Percentiles rank a stretch among this genome's conserved stretches.
These are phyloP conservation scores for Drosophila falleni DNA, from an alignment of 2,888 invertebrate species.

Conservation along the genomic window DNA sequence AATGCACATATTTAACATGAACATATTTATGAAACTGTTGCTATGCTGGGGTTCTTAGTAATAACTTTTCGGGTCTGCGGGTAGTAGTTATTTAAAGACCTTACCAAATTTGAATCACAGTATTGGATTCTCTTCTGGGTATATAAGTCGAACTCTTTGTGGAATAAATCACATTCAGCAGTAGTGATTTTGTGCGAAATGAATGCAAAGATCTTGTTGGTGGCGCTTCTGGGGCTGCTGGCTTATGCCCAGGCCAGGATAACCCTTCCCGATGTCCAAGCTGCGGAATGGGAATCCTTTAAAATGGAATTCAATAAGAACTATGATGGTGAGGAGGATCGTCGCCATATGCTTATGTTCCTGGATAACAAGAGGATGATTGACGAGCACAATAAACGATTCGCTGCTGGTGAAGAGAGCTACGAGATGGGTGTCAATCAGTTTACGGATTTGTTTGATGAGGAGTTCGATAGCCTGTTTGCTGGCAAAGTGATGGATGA, in stretches of 20 bases:
- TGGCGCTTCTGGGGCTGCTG: conserved; percentile 21
- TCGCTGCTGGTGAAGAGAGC: conserved; percentile 19
- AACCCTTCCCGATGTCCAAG: conserved; percentile 7
- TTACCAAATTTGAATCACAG: conserved; percentile 13
- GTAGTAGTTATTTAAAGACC: neutral
- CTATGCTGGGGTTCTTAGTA: too few species aligned
- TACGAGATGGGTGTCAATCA: conserved; percentile 41
- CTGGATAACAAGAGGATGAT: conserved; percentile 26
- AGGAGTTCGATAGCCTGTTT: conserved; percentile 20
- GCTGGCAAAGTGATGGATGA: neutral
- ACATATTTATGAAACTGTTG: too few species aligned
- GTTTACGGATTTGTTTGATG: conserved; percentile 9
- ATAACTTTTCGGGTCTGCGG: too few species aligned
- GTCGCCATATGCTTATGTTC: conserved; percentile 10
- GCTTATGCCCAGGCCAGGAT: conserved; percentile 15
- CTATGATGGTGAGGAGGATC: conserved; percentile 12
- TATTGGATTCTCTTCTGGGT: neutral
- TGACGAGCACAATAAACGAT: conserved; percentile 34
- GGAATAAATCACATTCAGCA: neutral
- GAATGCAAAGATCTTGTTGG: conserved; percentile 11
- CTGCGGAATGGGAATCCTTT: conserved; percentile 24
- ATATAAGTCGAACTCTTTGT: conserved; percentile 8
- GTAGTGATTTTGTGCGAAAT: conserved; percentile 13
- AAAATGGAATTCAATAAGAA: conserved; percentile 30
- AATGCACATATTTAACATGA: too few species aligned